Evolutionary conservation across 2,797 vertebrate species (phyloP).

Genomic region (Pseudochirops cupreus): DNA sequence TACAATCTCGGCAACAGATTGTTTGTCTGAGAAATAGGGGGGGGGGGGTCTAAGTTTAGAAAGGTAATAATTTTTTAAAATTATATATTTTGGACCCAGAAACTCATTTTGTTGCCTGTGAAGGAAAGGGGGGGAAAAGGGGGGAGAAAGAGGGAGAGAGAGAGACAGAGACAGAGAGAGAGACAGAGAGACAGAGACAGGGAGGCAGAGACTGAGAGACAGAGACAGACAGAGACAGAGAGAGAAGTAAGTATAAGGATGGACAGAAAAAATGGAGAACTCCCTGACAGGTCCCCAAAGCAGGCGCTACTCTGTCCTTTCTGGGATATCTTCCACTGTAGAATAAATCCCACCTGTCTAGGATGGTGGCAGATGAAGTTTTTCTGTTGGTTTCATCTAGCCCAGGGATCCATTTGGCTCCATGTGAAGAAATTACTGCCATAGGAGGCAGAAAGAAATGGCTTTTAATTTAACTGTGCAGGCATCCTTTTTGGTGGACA

Average conservation of each 20-base stretch:
- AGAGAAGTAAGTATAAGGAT: background rate
- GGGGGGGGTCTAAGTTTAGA: background rate
- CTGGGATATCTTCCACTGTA: background rate
- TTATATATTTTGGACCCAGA: background rate
- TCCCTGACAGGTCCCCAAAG: background rate
- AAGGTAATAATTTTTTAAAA: background rate
- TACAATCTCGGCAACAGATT: background rate
- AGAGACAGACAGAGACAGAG: no score
- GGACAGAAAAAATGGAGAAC: background rate
- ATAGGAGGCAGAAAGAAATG: background rate
- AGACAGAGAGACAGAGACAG: background rate
- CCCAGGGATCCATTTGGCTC: background rate
- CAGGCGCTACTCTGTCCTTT: background rate
- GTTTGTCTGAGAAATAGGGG: background rate
- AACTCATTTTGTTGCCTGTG: background rate
- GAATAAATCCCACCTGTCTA: background rate
- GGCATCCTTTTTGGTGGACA: background rate
- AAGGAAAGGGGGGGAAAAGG: background rate
- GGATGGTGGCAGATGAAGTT: conserved; percentile 2
- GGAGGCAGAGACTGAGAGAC: no score
- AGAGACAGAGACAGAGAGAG: background rate
- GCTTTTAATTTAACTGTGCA: background rate
- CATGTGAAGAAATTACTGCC: background rate
- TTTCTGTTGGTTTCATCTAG: background rate
- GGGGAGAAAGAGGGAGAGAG: no score